Base-by-base conservation (phyloP, 2,888 invertebrate species). In the Agrochola litura region DNA sequence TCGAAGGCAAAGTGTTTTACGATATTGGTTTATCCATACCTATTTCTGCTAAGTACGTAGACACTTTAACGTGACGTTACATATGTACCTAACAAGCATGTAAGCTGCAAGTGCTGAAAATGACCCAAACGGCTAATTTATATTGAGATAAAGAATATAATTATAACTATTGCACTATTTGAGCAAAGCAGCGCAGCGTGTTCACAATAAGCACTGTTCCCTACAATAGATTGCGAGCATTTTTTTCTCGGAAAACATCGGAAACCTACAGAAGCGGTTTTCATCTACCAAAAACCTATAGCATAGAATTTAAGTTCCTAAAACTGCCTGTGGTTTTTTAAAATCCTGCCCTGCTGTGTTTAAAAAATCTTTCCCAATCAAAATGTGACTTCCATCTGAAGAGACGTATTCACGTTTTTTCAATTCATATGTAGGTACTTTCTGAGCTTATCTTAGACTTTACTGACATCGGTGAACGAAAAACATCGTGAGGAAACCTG, bases 1-100 rank as follows among this genome's bases (percentile, higher is more conserved):
- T 73, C 19, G 58, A 75, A 71, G 63, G 73, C 37, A 25, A 73
- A 76, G 70, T 85, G 70, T 74, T 85, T 77, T 56, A 85, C 71
- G 70, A 65, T 85, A 72, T 69, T 68, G 64, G 60, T 73, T 73
- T 60, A 71, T 12, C 63, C 19, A 49, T 30, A 37, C 37, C n/a
- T 37, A 63, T 68, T 66, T 73, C 43, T 71, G 60, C 56, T 56
- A 60, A 30, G 60, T 58, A 65, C 43, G 49, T 64, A 52, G 46
- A 25, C 46, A 80, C 75, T 75, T 37, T 22, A 69, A 66, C 49
- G 68, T 83, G 49, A 65, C 52, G 37, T 41, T 58, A 19, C 30
- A 41, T 49, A 69, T 66, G 65, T 56, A 77, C 54, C 43, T 56
- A 37, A 41, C 37, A 16, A 46, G 68, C 3, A 37, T 58, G 22